Base-by-base conservation (phyloP, 1,140 invertebrate genomes). In the Drosophila fuyamai region DNA sequence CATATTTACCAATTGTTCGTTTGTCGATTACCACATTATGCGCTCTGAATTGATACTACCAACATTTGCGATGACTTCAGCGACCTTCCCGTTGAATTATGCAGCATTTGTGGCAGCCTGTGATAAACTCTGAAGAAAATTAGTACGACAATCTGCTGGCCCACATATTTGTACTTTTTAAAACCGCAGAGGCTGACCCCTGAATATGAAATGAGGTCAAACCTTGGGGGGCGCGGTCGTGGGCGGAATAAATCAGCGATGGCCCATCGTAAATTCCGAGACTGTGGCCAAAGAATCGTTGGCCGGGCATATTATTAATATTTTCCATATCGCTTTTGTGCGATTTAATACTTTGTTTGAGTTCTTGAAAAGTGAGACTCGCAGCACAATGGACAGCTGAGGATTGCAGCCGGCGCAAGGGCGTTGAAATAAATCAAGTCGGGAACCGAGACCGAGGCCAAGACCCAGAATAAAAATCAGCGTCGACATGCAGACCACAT, bases 271-370 rank as follows among this genome's bases (percentile, higher is more conserved):
- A 77, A 70, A 78, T 77, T 77, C 57, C 46, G 10, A 43, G 46
- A 50, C 57, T 68, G 53, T 18, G 51, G 73, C 58, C 66, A 71
- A 72, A 57, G 65, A 44, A 57, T 32, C 55, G 55, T 14, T 57
- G 55, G 40, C 27, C 50, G 43, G 50, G 56, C 54, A 63, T 74
- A 88, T 88, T 88, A 86, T 86, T 88, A 86, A 86, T 89, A 86
- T 86, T 86, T 86, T 86, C 67, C 83, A 86, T 88, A 79, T 77
- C 73, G 73, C 77, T 65, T 76, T 70, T 77, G 61, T 62, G 83
- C 82, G 62, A 58, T 72, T 78, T 76, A 76, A 76, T 76, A 53
- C 73, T 48, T 58, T 88, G 84, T 86, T 86, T 86, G 79, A 79
- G 76, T 83, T 80, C 84, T 63, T 86, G 62, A 63, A 86, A 82